A percentile compares a stretch with the other conserved stretches of the same genome.
phyloP scores from a whole-genome alignment of 53 echinoderm and acorn worm species.

The Echinometra lucunter region DNA sequence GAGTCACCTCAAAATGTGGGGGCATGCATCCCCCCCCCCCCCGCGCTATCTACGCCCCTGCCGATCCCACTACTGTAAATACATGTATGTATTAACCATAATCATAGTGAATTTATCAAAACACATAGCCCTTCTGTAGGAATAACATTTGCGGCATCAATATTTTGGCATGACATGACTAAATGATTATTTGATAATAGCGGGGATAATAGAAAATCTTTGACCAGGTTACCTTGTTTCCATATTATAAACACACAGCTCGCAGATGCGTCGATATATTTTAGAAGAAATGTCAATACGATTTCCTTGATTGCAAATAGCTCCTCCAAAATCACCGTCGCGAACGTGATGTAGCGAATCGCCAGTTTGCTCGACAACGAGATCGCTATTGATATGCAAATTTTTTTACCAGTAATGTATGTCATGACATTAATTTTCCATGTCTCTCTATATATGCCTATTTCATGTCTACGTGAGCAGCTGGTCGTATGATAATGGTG shows the following conservation, averaged over 20 bases:
- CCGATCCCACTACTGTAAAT: no score
- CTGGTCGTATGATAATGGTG: neutral
- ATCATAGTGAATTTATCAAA: no score
- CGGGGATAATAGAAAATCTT: neutral
- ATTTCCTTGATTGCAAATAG: neutral
- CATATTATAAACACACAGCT: neutral
- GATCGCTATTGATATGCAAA: conserved; percentile 31
- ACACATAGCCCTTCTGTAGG: no score
- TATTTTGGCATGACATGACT: neutral
- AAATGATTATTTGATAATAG: neutral
- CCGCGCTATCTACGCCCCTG: no score
- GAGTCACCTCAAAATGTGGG: no score
- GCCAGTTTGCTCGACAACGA: neutral
- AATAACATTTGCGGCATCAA: neutral
- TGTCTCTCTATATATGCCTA: neutral
- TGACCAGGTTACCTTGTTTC: neutral
- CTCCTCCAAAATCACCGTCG: neutral
- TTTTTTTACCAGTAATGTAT: neutral
- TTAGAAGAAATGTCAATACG: conserved; percentile 9
- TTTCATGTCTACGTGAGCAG: conserved; percentile 33
- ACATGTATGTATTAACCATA: no score
- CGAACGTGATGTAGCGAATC: neutral
- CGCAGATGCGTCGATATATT: neutral
- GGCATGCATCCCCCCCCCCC: no score
- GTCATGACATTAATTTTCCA: conserved; percentile 20